These are phyloP conservation scores for Phoeniculus purpureus DNA, from an alignment of 2,797 vertebrate species.

Conservation along the genomic window DNA sequence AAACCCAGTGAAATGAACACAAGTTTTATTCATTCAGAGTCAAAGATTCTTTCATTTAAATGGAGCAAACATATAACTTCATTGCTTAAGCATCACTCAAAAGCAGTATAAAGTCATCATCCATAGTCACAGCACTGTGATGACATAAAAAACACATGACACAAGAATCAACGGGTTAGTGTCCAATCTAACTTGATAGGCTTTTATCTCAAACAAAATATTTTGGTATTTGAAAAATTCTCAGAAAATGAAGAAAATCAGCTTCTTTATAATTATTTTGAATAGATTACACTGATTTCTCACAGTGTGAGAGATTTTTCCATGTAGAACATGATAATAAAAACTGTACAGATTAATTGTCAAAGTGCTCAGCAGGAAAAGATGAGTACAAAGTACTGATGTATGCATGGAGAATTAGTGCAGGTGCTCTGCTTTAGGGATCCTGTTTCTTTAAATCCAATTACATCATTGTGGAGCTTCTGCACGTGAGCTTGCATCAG, in stretches of 20 bases:
- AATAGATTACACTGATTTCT: neutral
- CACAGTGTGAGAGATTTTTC: neutral
- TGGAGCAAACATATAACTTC: neutral
- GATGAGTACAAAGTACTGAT: neutral
- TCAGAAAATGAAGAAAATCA: neutral
- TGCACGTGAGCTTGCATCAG: no score
- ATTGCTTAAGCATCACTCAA: neutral
- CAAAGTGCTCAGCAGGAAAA: neutral
- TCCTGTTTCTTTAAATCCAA: neutral
- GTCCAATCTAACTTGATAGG: accelerated
- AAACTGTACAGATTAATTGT: neutral
- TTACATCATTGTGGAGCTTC: no score
- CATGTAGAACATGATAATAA: neutral
- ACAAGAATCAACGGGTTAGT: neutral
- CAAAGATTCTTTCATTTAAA: neutral
- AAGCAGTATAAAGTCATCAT: neutral
- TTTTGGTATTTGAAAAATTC: neutral
- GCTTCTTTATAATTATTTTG: neutral
- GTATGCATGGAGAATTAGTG: neutral
- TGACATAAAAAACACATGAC: neutral
- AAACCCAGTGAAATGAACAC: neutral
- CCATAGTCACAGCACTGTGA: neutral
- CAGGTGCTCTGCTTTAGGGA: neutral
- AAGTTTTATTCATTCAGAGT: neutral
- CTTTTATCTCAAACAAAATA: neutral